Evolutionary conservation across 1,140 invertebrate species (phyloP), one percentile per base, ranked within the genome.

Genomic region (Drosophila pallidifrons): DNA sequence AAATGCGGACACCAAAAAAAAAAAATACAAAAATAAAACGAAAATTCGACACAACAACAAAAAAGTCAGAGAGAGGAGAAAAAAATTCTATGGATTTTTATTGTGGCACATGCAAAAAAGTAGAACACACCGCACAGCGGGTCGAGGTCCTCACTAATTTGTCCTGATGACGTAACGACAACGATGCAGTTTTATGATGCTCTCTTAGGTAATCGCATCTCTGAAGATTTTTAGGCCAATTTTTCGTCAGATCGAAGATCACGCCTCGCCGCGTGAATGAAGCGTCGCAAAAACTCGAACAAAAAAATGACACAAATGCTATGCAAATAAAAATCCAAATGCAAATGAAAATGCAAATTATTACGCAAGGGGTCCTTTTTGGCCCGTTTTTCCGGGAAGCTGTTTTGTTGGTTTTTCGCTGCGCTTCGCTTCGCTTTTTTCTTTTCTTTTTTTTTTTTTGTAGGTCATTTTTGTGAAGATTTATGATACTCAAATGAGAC

Each of bases 331-430:
- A 87, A 82, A 71, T 38, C 0, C 30, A 80, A 69, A 86, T 88
- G 83, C 85, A 89, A 88, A 88, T 89, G 83, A 89, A 80, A 69
- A 86, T 88, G 83, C 85, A 89, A 88, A 88, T 89, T 89, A 83
- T 88, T 88, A 88, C 81, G 85, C 81, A 88, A 88, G 85, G 2
- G 35, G 10, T 35, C 16, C 5, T 28, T n/a, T n/a, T 5, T 54
- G 5, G 16, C 16, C 25, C 28, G 11, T 38, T 5, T 20, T 86
- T 86, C 82, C 25, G 49, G 35, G 79, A 86, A 76, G 45, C 51
- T 72, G 65, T 15, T 57, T 68, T 75, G 54, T 63, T 47, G 58
- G 47, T 73, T 55, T 43, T 61, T 64, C 60, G 20, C 20, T 20
- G 20, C 20, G 20, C 10, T 77, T 65, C 67, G 38, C 49, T 28